phyloP scores from a whole-genome alignment of 2,797 vertebrate genomes.

The Masticophis lateralis region DNA sequence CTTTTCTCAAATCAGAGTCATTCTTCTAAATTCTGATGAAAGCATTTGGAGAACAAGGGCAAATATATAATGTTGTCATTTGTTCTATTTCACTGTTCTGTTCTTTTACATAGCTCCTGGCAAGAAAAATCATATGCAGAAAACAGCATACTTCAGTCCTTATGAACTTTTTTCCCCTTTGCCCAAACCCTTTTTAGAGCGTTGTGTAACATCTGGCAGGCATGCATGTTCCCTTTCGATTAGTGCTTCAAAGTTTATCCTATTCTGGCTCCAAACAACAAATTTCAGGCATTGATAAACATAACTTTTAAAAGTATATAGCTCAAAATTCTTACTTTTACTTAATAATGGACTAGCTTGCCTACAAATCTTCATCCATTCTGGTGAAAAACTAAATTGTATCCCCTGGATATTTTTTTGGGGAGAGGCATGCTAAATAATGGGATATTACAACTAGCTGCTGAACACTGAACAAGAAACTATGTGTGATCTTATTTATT shows the following conservation, averaged over 20 bases:
- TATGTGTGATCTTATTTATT: background rate
- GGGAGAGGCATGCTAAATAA: background rate
- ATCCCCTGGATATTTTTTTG: background rate
- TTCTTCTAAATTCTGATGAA: background rate
- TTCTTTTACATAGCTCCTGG: background rate
- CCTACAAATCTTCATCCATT: background rate
- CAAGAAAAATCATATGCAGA: background rate
- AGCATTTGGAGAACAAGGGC: background rate
- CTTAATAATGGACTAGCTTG: background rate
- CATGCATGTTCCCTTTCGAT: background rate
- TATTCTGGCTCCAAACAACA: background rate
- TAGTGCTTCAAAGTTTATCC: background rate
- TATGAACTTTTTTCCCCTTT: background rate
- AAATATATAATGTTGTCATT: background rate
- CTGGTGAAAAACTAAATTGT: background rate
- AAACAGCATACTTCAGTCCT: background rate
- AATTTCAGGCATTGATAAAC: background rate
- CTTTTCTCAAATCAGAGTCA: background rate
- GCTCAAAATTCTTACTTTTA: background rate
- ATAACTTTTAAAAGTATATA: background rate
- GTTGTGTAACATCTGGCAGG: background rate
- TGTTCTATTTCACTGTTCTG: background rate
- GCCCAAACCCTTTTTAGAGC: background rate
- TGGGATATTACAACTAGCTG: background rate
- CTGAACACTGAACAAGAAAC: background rate